Evolutionary conservation across 2,797 vertebrate genomes (phyloP).

Genomic region (Sciurus carolinensis): DNA sequence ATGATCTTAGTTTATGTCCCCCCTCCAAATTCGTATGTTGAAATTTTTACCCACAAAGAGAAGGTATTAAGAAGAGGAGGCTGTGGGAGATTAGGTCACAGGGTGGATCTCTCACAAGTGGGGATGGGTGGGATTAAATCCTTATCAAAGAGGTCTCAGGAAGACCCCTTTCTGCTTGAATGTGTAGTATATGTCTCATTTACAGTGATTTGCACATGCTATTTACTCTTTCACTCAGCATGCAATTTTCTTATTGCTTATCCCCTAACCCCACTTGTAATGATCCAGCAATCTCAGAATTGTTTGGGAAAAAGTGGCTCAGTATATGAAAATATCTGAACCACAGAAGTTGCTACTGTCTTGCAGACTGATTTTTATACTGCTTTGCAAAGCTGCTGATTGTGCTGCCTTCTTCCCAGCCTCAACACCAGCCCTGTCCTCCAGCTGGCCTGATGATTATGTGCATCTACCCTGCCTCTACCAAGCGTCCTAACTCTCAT

Average conservation of each 20-base stretch:
- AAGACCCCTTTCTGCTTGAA: background rate
- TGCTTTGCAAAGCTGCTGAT: background rate
- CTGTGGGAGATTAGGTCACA: background rate
- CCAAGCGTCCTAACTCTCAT: background rate
- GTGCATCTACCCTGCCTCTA: background rate
- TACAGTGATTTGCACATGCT: background rate
- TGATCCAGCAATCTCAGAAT: background rate
- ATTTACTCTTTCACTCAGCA: background rate
- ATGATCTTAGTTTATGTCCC: background rate
- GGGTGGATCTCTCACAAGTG: background rate
- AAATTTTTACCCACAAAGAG: background rate
- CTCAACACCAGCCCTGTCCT: background rate
- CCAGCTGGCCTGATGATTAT: background rate
- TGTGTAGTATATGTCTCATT: background rate
- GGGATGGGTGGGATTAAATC: background rate
- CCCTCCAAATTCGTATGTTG: background rate
- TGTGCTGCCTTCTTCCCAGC: background rate
- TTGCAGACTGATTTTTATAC: background rate
- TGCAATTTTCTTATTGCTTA: background rate
- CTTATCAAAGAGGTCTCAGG: background rate
- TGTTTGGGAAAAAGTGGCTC: slow-evolving; percentile 25
- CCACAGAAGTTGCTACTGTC: background rate
- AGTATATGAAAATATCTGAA: background rate
- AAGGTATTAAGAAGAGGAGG: background rate
- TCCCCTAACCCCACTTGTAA: background rate